Base-by-base conservation (phyloP, 2,888 invertebrate species). In the Xanthia togata region DNA sequence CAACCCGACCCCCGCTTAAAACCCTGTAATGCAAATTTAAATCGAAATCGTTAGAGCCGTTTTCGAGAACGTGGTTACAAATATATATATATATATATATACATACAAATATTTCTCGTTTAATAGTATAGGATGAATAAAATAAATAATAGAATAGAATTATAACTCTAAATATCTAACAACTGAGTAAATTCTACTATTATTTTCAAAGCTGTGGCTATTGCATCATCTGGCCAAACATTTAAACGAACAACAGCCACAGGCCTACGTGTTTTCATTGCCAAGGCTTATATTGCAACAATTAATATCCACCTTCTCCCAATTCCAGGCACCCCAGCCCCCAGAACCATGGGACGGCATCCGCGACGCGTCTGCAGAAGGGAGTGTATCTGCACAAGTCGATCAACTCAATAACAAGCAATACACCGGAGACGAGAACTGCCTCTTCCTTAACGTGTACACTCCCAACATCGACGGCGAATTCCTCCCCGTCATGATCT, bases 361-460 rank as follows among this genome's bases (percentile, higher is more conserved):
- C 2, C 95, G 97, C 73, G 97, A 97, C 70, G 98, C 98, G 0
- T 97, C 97, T 0, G 94, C 97, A 3, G 98, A 97, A 90, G 97
- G 97, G 5, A 97, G 97, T 50, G 95, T 97, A 1, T 97, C 97
- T 83, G 97, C 97, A 0, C 98, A 98, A 91, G 89, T 97, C 0
- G 97, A 97, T 78, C 87, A 90, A 0, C 88, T 95, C 23, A 86
- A 92, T n/a, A 88, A 93, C 76, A 95, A 96, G 68, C 87, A 93
- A 6, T 96, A 96, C 78, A 88, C 93, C 0, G 97, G 97, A 0
- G 95, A 93, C 70, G 98, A 98, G 86, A 98, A 98, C 92, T 98
- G 98, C 86, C 96, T 98, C 0, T 98, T 97, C 90, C 94, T 98
- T 4, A 98, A 98, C 90, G 97, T 98, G 0, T 97, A 97, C 93